phyloP scores from a whole-genome alignment of 64 coral and sea anemone species.

The Orbicella faveolata region DNA sequence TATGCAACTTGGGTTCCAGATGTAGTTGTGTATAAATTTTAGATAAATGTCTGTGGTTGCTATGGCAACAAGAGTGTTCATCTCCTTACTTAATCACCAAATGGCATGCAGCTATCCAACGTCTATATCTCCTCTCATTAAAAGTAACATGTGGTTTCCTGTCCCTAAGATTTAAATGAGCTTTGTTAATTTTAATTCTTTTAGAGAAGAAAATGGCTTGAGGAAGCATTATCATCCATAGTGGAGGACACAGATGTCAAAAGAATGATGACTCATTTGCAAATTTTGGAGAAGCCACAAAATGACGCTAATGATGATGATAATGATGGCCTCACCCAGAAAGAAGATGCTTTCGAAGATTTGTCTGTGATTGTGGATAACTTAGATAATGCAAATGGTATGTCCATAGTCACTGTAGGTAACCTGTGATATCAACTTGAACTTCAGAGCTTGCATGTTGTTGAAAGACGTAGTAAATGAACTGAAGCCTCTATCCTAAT shows the following conservation, averaged over 20 bases:
- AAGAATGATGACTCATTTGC: constrained; percentile 52
- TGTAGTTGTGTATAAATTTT: too few species aligned
- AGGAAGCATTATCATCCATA: constrained; percentile 51
- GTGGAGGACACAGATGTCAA: constrained; percentile 57
- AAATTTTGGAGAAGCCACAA: constrained; percentile 16
- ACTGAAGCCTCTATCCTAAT: too few species aligned
- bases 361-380: constrained; percentile 48
- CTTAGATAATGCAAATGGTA: constrained; percentile 74
- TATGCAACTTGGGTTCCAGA: too few species aligned
- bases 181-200: not conserved
- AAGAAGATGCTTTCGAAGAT: constrained; percentile 46
- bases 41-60: too few species aligned
- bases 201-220: constrained; percentile 52
- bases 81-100: too few species aligned
- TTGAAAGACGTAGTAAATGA: too few species aligned
- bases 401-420: not conserved
- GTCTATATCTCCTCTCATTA: too few species aligned
- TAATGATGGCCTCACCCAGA: constrained; percentile 28
- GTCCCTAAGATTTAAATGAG: too few species aligned
- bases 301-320: constrained; percentile 38
- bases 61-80: too few species aligned
- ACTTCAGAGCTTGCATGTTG: too few species aligned
- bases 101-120: too few species aligned
- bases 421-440: not conserved
- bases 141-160: too few species aligned